Conservation (phyloP, 2,113 vertebrate genomes). For the Trichechus manatus region DNA sequence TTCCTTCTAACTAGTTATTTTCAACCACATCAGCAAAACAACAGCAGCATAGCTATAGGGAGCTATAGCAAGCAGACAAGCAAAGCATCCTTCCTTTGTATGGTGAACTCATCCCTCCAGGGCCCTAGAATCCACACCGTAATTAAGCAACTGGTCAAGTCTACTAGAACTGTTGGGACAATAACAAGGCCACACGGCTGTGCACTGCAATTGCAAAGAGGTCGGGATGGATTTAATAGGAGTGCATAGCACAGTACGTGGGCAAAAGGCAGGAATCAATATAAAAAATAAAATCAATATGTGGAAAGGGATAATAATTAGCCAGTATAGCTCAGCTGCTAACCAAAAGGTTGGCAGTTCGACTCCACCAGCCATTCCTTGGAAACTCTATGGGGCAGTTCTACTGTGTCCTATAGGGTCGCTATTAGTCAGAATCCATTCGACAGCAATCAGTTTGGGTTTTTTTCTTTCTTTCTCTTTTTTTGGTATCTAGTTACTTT, state of each 20-base stretch:
- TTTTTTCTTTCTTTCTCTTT: no score
- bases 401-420: no score
- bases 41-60: not conserved
- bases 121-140: not conserved
- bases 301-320: conserved; percentile 31
- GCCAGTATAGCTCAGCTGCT: not conserved
- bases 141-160: conserved; percentile 28
- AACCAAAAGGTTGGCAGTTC: no score
- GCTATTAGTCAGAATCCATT: no score
- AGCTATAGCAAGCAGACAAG: conserved; percentile 30
- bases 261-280: conserved; percentile 39
- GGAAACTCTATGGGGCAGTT: no score
- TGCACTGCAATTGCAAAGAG: conserved; percentile 20
- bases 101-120: not conserved
- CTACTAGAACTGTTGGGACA: not conserved
- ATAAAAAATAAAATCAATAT: conserved; percentile 30
- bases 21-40: conserved; percentile 43
- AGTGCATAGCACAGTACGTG: not conserved
- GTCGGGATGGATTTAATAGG: conserved; percentile 31
- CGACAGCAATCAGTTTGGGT: no score
- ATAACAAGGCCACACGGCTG: not conserved
- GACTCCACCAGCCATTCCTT: no score
- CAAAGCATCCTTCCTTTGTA: not conserved
- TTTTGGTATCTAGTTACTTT: not conserved
- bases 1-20: conserved; percentile 54